Conservation (phyloP, 2,797 vertebrate genomes). For the Parotocinclus haroldoi region DNA sequence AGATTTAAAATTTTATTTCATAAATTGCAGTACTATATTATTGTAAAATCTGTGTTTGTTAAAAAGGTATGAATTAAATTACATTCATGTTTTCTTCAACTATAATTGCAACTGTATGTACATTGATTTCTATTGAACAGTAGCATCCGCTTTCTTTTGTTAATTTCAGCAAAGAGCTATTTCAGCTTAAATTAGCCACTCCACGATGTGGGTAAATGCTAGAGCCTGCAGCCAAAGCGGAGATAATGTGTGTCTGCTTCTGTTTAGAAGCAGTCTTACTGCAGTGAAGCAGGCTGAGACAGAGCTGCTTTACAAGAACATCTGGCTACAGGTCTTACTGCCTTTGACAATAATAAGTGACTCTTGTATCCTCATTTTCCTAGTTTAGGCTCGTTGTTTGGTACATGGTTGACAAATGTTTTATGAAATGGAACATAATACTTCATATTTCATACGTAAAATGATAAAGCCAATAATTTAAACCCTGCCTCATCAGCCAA, state of each 20-base stretch:
- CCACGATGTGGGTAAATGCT: slow-evolving; percentile 56
- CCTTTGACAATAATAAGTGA: no score
- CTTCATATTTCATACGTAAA: background rate
- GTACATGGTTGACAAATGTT: no score
- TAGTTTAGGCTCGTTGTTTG: no score
- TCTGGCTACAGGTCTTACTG: background rate
- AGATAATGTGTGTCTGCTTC: slow-evolving; percentile 29
- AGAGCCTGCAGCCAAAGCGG: slow-evolving; percentile 44
- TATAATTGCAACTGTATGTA: background rate
- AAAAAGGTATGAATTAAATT: slow-evolving; percentile 38
- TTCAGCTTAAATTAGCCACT: slow-evolving; percentile 36
- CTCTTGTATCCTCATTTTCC: no score
- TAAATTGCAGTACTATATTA: slow-evolving; percentile 10
- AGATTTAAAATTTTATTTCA: background rate
- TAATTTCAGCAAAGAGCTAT: slow-evolving; percentile 31
- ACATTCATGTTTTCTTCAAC: no score
- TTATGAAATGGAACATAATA: no score
- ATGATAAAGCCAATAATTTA: background rate
- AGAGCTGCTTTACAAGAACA: background rate
- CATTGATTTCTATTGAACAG: no score
- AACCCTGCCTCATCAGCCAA: background rate
- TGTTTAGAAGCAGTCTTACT: slow-evolving; percentile 27
- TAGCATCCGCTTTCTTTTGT: no score
- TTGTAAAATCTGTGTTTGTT: slow-evolving; percentile 37
- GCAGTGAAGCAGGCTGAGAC: background rate